These are phyloP conservation scores for Melanotaenia trifasciata DNA, from an alignment of 2,797 vertebrate species.

Conservation along the genomic window DNA sequence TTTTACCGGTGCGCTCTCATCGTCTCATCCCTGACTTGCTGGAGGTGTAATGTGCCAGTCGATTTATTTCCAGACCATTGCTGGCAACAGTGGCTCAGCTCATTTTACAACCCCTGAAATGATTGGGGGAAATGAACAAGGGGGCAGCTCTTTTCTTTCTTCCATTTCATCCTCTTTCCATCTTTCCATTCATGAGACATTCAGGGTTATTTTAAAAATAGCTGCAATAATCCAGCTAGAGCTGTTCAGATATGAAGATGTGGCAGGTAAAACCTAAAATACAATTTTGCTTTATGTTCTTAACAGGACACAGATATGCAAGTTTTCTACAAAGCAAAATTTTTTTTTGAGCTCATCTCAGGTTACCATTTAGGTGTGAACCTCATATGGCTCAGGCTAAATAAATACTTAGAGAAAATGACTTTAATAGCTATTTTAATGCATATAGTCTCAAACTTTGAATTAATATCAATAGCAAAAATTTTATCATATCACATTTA, in stretches of 20 bases:
- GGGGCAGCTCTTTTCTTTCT: slow-evolving; percentile 28
- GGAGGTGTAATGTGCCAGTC: slow-evolving; percentile 53
- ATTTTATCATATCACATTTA: background rate
- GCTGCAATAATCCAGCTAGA: slow-evolving; percentile 46
- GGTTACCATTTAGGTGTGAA: background rate
- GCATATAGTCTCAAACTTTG: background rate
- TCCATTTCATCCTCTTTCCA: slow-evolving; percentile 54
- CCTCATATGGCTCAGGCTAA: background rate
- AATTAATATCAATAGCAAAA: background rate
- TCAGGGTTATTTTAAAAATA: slow-evolving; percentile 45
- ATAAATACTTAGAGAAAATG: background rate
- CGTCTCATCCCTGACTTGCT: slow-evolving; percentile 49
- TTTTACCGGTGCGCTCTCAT: slow-evolving; percentile 46
- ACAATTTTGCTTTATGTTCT: background rate
- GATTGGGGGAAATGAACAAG: slow-evolving; percentile 62
- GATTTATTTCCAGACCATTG: slow-evolving; percentile 55
- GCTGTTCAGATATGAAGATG: slow-evolving; percentile 34
- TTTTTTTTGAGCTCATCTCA: background rate
- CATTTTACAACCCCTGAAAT: slow-evolving; percentile 71
- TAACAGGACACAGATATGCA: background rate
- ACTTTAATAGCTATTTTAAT: background rate
- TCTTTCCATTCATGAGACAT: slow-evolving; percentile 45
- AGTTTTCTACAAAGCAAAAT: background rate
- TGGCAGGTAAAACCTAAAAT: slow-evolving; percentile 14
- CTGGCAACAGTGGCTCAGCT: slow-evolving; percentile 60